Percentiles rank a stretch among this genome's conserved stretches.
These are phyloP conservation scores for Andricus curvator DNA, from an alignment of 2,888 invertebrate genomes.

Conservation along the genomic window DNA sequence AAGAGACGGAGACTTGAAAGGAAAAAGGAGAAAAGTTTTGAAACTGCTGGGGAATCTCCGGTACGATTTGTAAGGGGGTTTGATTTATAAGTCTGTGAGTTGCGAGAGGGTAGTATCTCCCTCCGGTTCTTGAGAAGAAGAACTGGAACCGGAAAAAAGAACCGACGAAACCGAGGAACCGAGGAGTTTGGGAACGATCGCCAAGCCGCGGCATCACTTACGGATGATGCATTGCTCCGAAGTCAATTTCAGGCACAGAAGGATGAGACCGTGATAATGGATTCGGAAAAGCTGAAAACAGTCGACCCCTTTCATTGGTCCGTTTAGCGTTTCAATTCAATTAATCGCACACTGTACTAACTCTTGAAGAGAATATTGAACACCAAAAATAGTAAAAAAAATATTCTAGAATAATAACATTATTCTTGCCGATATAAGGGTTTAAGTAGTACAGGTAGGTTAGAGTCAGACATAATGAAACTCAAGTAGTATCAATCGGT, in stretches of 20 bases:
- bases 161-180: slow-evolving; percentile 42
- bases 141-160: slow-evolving; percentile 40
- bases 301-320: slow-evolving; percentile 61
- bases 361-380: background rate
- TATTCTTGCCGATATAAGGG: background rate
- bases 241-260: slow-evolving; percentile 70
- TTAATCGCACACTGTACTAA: background rate
- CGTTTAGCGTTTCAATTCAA: background rate
- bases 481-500: background rate
- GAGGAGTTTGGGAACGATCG: slow-evolving; percentile 60
- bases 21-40: slow-evolving; percentile 39
- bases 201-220: slow-evolving; percentile 65
- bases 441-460: background rate
- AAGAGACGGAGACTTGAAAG: slow-evolving; percentile 1
- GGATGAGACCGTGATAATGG: slow-evolving; percentile 68
- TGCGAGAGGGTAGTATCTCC: slow-evolving; percentile 42
- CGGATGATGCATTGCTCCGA: slow-evolving; percentile 69
- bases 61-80: slow-evolving; percentile 48
- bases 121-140: slow-evolving; percentile 49
- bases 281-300: slow-evolving; percentile 69
- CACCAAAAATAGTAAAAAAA: background rate
- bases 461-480: background rate
- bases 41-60: slow-evolving; percentile 46
- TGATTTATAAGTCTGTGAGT: slow-evolving; percentile 73
- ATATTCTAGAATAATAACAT: background rate